A percentile compares a stretch with the other conserved stretches of the same genome.
Evolutionary conservation across 1,140 invertebrate species (phyloP).

Genomic region (Chrysopa pallens): DNA sequence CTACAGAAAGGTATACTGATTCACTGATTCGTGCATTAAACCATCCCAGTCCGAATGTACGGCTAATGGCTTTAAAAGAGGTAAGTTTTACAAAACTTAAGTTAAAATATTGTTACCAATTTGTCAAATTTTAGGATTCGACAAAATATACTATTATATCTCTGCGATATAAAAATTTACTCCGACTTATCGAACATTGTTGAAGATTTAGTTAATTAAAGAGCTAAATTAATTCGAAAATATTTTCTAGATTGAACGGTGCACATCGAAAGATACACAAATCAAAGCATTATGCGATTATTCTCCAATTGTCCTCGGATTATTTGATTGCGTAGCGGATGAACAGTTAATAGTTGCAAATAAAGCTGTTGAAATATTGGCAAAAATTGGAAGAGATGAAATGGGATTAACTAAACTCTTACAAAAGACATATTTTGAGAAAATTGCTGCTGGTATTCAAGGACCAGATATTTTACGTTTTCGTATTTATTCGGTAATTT

Average conservation of each 20-base stretch:
- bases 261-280: conserved; percentile 15
- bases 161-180: too few relatives aligned
- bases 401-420: conserved; percentile 26
- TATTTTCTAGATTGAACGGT: conserved; percentile 20
- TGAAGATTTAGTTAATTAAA: too few relatives aligned
- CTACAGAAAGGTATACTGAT: conserved; percentile 23
- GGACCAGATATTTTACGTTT: conserved; percentile 33
- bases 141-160: too few relatives aligned
- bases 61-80: conserved; percentile 30
- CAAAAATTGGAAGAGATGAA: conserved; percentile 24
- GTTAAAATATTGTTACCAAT: conserved; percentile 4
- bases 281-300: conserved; percentile 27
- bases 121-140: neutral
- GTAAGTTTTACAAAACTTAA: conserved; percentile 17
- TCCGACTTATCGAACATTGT: too few relatives aligned
- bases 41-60: conserved; percentile 29
- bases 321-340: conserved; percentile 34
- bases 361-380: conserved; percentile 33
- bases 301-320: conserved; percentile 28
- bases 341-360: conserved; percentile 37
- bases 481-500: conserved; percentile 40
- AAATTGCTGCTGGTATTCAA: conserved; percentile 28
- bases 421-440: conserved; percentile 26
- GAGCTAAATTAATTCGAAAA: too few relatives aligned
- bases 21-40: conserved; percentile 30